Evolutionary conservation across 2,888 invertebrate genomes (phyloP).

Genomic region (Acronicta psi): DNA sequence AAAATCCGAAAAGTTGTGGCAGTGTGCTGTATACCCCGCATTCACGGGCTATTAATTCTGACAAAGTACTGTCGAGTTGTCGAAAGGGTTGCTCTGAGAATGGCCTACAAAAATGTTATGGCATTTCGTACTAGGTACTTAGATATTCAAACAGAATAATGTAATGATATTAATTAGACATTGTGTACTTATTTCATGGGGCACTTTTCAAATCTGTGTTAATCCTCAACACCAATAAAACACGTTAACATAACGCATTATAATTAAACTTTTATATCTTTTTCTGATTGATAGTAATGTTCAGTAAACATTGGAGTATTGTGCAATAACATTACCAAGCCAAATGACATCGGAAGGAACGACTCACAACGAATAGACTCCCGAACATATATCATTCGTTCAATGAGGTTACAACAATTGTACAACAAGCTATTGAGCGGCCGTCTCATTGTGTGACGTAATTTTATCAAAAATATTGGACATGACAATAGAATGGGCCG

Average conservation of each 20-base stretch:
- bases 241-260: constrained; percentile 49
- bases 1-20: constrained; percentile 82
- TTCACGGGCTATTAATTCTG: constrained; percentile 87
- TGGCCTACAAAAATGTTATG: constrained; percentile 82
- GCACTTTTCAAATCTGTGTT: constrained; percentile 3
- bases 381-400: constrained; percentile 82
- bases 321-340: constrained; percentile 74
- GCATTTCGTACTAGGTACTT: constrained; percentile 67
- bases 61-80: constrained; percentile 79
- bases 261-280: constrained; percentile 51
- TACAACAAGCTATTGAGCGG: constrained; percentile 83
- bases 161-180: constrained; percentile 39
- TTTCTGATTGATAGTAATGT: constrained; percentile 66
- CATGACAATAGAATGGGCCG: constrained; percentile 79
- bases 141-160: constrained; percentile 35
- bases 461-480: constrained; percentile 88
- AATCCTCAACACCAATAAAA: constrained; percentile 36
- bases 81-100: constrained; percentile 82
- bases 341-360: constrained; percentile 83
- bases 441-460: constrained; percentile 83
- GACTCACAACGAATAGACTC: constrained; percentile 64
- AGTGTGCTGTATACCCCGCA: constrained; percentile 69
- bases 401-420: constrained; percentile 86
- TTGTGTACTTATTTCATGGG: constrained; percentile 10
- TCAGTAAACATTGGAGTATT: constrained; percentile 75